Conservation (phyloP, 2,888 invertebrate species). For the Cephus sareptanus region DNA sequence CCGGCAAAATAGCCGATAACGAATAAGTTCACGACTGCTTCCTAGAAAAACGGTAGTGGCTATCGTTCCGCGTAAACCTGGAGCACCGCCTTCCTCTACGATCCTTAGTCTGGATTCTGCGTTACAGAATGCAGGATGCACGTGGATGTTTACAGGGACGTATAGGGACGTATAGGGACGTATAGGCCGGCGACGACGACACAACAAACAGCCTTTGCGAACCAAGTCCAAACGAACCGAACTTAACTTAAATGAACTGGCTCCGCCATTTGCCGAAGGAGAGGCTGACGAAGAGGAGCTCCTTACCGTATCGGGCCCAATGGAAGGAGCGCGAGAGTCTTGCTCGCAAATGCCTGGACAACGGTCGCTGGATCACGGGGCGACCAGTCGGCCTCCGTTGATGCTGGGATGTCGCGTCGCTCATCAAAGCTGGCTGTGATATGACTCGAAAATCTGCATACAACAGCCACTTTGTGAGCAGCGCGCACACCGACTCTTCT, state of each 20-base stretch:
- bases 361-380: no score
- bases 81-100: no score
- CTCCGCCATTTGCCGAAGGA: slow-evolving; percentile 16
- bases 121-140: no score
- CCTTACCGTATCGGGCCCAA: slow-evolving; percentile 17
- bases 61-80: neutral
- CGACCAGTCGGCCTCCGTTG: neutral
- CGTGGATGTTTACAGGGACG: no score
- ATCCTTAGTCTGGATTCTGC: no score
- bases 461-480: slow-evolving; percentile 93
- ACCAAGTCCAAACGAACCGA: neutral
- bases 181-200: no score
- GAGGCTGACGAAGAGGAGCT: neutral
- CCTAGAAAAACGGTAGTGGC: neutral
- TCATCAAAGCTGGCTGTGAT: slow-evolving; percentile 99
- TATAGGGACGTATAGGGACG: no score
- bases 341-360: no score
- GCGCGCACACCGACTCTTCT: slow-evolving; percentile 58
- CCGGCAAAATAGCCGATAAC: no score
- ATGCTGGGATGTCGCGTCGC: slow-evolving; percentile 71
- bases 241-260: neutral
- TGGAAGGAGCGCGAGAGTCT: no score
- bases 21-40: neutral
- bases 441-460: slow-evolving; percentile 78
- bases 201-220: neutral